These are phyloP conservation scores for Acridotheres tristis DNA, from an alignment of 2,797 vertebrate genomes.

Conservation along the genomic window DNA sequence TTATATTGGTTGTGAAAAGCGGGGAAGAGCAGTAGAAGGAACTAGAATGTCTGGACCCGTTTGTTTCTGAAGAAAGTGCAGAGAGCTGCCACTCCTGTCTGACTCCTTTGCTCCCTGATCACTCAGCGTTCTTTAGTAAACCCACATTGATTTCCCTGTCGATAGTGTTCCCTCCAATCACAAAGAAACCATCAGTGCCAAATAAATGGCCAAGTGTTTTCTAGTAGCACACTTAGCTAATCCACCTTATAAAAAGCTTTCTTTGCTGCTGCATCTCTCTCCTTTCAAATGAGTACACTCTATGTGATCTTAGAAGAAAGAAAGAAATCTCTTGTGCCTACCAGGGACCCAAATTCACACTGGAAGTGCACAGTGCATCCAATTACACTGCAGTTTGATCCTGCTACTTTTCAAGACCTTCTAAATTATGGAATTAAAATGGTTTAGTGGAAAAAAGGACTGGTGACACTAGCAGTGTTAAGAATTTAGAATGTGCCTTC, in stretches of 20 bases:
- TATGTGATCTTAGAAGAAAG: conserved; percentile 38
- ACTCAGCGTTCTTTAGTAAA: conserved; percentile 50
- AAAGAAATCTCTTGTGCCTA: conserved; percentile 27
- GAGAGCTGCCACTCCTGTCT: background rate
- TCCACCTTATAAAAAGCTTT: conserved; percentile 20
- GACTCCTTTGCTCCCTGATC: conserved; percentile 40
- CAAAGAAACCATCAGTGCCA: conserved; percentile 56
- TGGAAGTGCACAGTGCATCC: conserved; percentile 24
- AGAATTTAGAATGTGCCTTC: conserved; percentile 77
- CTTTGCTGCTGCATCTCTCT: background rate
- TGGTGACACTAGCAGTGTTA: conserved; percentile 72
- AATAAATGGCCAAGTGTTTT: conserved; percentile 64
- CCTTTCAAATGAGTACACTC: conserved; percentile 4
- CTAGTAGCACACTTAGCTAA: conserved; percentile 44
- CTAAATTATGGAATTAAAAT: conserved; percentile 79
- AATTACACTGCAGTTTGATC: conserved; percentile 63
- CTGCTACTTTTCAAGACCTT: conserved; percentile 68
- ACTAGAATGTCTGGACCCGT: background rate
- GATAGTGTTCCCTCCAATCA: conserved; percentile 68
- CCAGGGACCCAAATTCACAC: conserved; percentile 30
- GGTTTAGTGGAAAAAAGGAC: conserved; percentile 61
- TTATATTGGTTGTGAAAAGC: background rate
- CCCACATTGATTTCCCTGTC: conserved; percentile 71
- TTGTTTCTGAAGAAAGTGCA: conserved; percentile 9
- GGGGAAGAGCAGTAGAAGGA: background rate